Percentiles rank a stretch among this genome's conserved stretches.
Evolutionary conservation across 2,797 vertebrate species (phyloP).

Genomic region (Telmatherina bonti): DNA sequence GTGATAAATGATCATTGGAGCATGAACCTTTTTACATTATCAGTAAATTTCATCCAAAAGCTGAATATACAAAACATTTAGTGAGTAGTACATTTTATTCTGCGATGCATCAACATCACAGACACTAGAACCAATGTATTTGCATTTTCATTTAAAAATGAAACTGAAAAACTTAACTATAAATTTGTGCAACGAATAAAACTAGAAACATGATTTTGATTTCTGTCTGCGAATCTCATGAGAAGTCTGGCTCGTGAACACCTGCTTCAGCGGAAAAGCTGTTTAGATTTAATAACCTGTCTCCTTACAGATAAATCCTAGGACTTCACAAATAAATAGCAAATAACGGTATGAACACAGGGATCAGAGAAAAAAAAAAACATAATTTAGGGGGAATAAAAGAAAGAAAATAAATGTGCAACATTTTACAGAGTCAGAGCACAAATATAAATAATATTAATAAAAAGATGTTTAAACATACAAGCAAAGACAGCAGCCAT

Average conservation of each 20-base stretch:
- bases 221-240: constrained; percentile 45
- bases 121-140: no score
- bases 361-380: constrained; percentile 57
- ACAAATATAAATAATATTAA: constrained; percentile 75
- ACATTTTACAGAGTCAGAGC: constrained; percentile 73
- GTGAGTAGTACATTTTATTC: no score
- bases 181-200: no score
- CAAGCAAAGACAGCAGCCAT: constrained; percentile 64
- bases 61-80: no score
- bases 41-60: neutral
- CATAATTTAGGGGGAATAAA: constrained; percentile 62
- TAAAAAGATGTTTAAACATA: constrained; percentile 60
- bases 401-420: constrained; percentile 65
- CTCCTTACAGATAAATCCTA: constrained; percentile 40
- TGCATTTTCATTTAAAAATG: no score
- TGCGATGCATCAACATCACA: no score
- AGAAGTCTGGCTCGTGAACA: constrained; percentile 37
- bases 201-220: constrained; percentile 43
- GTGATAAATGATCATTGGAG: neutral
- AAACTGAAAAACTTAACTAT: no score
- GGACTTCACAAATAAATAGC: constrained; percentile 67
- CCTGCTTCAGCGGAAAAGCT: no score
- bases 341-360: constrained; percentile 57
- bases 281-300: constrained; percentile 28
- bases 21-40: neutral